These are phyloP conservation scores for Anser cygnoides DNA, from an alignment of 2,113 vertebrate species.

Conservation along the genomic window DNA sequence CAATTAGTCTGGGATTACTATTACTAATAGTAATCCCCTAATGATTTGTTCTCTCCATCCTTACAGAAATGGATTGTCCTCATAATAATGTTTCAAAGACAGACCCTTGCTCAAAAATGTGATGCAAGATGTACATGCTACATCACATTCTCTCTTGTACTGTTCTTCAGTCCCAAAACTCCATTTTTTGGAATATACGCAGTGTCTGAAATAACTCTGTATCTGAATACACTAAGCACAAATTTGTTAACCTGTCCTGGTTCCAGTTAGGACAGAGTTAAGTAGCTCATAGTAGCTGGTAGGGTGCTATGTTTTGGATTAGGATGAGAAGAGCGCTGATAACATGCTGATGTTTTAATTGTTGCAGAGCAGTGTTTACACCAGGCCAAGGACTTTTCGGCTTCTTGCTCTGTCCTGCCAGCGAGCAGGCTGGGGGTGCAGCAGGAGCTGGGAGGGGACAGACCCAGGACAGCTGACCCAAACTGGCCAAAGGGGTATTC, in stretches of 20 bases:
- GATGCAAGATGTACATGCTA: background rate
- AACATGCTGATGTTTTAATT: no score
- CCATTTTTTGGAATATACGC: background rate
- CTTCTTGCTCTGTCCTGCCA: no score
- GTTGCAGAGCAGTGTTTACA: no score
- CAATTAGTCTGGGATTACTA: background rate
- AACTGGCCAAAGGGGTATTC: no score
- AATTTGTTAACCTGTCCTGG: background rate
- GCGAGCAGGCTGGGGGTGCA: no score
- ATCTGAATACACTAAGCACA: background rate
- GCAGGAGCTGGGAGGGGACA: no score
- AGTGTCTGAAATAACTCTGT: background rate
- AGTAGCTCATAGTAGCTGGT: no score
- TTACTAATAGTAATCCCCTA: background rate
- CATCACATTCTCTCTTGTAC: background rate
- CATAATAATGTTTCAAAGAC: background rate
- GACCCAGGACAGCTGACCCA: no score
- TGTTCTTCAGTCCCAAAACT: background rate
- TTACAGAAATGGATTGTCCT: background rate
- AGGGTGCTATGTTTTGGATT: no score
- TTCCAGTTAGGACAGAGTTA: no score
- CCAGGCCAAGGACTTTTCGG: no score
- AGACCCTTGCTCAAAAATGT: background rate
- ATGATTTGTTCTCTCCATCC: background rate
- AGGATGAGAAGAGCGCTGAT: no score